Evolutionary conservation across 1,140 invertebrate species (phyloP), one percentile per base, ranked within the genome.

Genomic region (Thaumatotibia leucotreta): DNA sequence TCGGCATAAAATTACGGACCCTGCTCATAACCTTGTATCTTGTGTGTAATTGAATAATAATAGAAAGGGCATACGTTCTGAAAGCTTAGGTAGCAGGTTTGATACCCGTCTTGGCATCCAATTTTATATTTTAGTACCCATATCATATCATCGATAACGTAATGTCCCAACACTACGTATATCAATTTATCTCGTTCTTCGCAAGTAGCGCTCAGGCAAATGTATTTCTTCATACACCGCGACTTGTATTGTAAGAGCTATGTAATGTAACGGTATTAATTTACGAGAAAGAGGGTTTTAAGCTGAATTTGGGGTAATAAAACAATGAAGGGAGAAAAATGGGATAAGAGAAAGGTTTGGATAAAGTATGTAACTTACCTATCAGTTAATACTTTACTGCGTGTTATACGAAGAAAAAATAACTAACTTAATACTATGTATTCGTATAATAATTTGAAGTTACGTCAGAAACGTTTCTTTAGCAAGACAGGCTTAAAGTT

Each of bases 121-220:
- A n/a, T n/a, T n/a, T n/a, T n/a, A n/a, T n/a, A n/a, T n/a, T n/a
- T n/a, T n/a, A n/a, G n/a, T n/a, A n/a, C n/a, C n/a, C n/a, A n/a
- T n/a, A 39, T 11, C 17, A n/a, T n/a, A n/a, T 20, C 39, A 45
- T 20, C 17, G 39, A 45, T 4, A 45, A 45, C 8, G 4, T 35
- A 0, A 17, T 1, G n/a, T n/a, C 35, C 35, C 39, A 45, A 20
- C 39, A 17, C 39, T 58, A 50, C 65, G 74, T 76, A 79, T 65
- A 70, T 61, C 72, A 76, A 83, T 80, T 80, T 83, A 75, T 83
- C 52, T 58, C 52, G 24, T 58, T 77, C 70, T 49, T 68, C 75
- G 24, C 23, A 54, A 23, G 22, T 9, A 27, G 52, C 52, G 29
- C 24, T 58, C 23, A 14, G 1, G 52, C 63, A 63, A 63, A 64